Evolutionary conservation across 1,140 invertebrate genomes (phyloP).

Genomic region (Eupristina koningsbergeri): DNA sequence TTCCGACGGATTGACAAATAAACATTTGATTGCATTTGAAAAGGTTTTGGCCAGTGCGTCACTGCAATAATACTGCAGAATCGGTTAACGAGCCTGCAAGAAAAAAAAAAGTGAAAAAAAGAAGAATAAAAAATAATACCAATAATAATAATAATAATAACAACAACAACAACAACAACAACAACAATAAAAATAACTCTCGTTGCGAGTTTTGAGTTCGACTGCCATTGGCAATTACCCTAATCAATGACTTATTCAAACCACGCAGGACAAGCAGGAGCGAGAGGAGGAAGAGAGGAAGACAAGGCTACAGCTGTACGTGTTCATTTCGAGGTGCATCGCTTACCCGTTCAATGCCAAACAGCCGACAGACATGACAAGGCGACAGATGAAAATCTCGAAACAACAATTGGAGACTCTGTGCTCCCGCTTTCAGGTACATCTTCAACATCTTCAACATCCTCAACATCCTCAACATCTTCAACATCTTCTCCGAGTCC

Average conservation of each 20-base stretch:
- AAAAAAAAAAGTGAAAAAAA: too few relatives aligned
- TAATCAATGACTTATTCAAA: conserved; percentile 31
- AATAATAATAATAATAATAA: too few relatives aligned
- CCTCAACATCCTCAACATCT: too few relatives aligned
- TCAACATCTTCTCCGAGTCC: too few relatives aligned
- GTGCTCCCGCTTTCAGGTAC: conserved; percentile 93
- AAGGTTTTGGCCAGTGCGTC: too few relatives aligned
- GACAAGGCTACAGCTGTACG: conserved; percentile 94
- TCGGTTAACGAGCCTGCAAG: too few relatives aligned
- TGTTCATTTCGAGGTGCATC: conserved; percentile 97
- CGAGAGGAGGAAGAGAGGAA: conserved; percentile 95
- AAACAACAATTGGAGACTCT: conserved; percentile 97
- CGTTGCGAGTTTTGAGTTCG: background rate
- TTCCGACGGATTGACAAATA: too few relatives aligned
- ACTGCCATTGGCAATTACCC: background rate
- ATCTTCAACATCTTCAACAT: background rate
- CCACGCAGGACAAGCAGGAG: conserved; percentile 84
- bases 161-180: too few relatives aligned
- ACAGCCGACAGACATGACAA: conserved; percentile 97
- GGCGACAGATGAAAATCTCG: conserved; percentile 93
- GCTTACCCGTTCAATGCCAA: conserved; percentile 99
- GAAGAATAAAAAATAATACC: too few relatives aligned
- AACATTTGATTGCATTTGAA: too few relatives aligned
- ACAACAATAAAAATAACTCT: background rate
- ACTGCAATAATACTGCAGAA: too few relatives aligned